Evolutionary conservation across 2,888 invertebrate genomes (phyloP), one percentile per base, ranked within the genome.

Genomic region (Stegophylla sp.): DNA sequence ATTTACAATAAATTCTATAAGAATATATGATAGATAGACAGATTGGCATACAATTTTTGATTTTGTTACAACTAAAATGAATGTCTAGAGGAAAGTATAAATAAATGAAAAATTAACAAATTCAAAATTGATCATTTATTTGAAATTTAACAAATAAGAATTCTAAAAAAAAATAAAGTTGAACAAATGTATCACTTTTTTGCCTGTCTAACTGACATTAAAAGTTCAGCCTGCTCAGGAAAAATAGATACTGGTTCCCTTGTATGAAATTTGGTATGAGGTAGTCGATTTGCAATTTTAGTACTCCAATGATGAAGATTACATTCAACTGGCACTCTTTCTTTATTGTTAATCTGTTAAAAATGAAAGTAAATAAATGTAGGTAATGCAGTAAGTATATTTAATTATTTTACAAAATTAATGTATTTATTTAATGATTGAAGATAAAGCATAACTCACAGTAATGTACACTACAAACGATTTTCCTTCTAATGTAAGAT

Each of bases 391-490:
- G n/a, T n/a, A n/a, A n/a, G n/a, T n/a, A n/a, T n/a, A n/a, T n/a
- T n/a, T n/a, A n/a, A 43, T 56, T 23, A 45, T 15, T 51, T 71
- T 17, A 34, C 17, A 81, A 63, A 34, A 15, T 23, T 20, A 67
- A 34, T 34, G 34, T 43, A 23, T 15, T 59, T 43, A 23, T 15
- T 59, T 20, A 45, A 48, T 15, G 28, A 45, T 12, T 56, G 13
- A 69, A 75, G 69, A 72, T 20, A 61, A 61, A 63, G 61, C 28
- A 66, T 69, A 76, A 86, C 90, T 90, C 86, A 94, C 91, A 3
- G 91, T 94, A 15, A 96, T 89, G 61, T 89, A 92, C n/a, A 94
- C 89, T 85, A 88, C 90, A 87, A 96, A 96, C 85, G 93, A 92
- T 86, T 94, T 95, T 20, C 90, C 90, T 86, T 97, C 92, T 71